These are phyloP conservation scores for Orbicella faveolata DNA, from an alignment of 64 coral and sea anemone species.

Conservation along the genomic window DNA sequence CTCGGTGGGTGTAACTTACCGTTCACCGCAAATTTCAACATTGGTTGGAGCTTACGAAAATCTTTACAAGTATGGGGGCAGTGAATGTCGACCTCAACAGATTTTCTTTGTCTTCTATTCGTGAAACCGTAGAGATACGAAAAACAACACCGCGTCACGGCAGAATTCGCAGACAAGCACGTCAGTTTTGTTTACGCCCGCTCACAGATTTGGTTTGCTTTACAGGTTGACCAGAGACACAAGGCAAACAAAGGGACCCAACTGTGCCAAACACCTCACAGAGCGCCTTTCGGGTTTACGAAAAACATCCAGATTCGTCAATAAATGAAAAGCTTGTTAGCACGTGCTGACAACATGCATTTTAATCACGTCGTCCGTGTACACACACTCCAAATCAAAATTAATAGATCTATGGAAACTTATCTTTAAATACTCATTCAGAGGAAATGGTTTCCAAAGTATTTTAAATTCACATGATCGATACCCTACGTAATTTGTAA, in stretches of 20 bases:
- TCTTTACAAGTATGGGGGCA: not conserved
- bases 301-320: not conserved
- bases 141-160: not conserved
- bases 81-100: not conserved
- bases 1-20: constrained; percentile 24
- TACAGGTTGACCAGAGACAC: not conserved
- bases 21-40: constrained; percentile 56
- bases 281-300: not conserved
- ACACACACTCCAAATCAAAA: no score
- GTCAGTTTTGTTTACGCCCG: not conserved
- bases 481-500: no score
- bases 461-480: no score
- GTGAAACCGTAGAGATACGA: not conserved
- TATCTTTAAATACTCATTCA: no score
- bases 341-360: not conserved
- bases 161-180: not conserved
- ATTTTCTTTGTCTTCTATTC: not conserved
- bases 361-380: not conserved
- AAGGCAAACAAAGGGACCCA: not conserved
- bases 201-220: not conserved
- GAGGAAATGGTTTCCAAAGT: no score
- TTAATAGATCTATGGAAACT: no score
- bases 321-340: not conserved
- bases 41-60: not conserved
- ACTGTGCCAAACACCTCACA: not conserved